Evolutionary conservation across 1,140 invertebrate genomes (phyloP).

Genomic region (Trigoniulus corallinus): DNA sequence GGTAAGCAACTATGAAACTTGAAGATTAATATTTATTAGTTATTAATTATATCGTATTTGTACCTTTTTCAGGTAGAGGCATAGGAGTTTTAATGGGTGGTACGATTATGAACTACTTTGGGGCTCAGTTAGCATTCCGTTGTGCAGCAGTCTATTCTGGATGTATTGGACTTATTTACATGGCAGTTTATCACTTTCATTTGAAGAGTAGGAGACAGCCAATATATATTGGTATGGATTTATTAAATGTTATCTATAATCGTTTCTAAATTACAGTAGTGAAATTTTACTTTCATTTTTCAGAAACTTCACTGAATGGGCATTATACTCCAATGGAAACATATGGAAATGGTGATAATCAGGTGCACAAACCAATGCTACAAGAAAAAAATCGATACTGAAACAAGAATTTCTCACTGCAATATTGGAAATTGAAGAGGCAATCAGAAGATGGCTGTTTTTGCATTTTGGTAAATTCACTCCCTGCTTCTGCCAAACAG

Average conservation of each 20-base stretch:
- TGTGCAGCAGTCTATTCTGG: constrained; percentile 53
- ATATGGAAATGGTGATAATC: background rate
- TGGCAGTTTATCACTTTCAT: constrained; percentile 41
- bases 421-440: too few species aligned
- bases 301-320: background rate
- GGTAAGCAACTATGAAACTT: background rate
- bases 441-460: too few species aligned
- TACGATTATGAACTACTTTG: constrained; percentile 48
- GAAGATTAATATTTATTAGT: background rate
- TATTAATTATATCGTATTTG: background rate
- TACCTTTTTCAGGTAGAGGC: constrained; percentile 36
- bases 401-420: too few species aligned
- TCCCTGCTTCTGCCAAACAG: too few species aligned
- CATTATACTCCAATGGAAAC: background rate
- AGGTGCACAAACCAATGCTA: background rate
- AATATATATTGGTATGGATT: background rate
- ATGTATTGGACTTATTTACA: constrained; percentile 46
- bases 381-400: background rate
- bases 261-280: background rate
- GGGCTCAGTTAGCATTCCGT: constrained; percentile 51
- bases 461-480: too few species aligned
- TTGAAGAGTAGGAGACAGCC: background rate
- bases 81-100: constrained; percentile 65
- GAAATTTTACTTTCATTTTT: background rate
- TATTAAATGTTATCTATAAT: background rate